Base-by-base conservation (phyloP, 2,113 vertebrate species). In the Misgurnus anguillicaudatus region DNA sequence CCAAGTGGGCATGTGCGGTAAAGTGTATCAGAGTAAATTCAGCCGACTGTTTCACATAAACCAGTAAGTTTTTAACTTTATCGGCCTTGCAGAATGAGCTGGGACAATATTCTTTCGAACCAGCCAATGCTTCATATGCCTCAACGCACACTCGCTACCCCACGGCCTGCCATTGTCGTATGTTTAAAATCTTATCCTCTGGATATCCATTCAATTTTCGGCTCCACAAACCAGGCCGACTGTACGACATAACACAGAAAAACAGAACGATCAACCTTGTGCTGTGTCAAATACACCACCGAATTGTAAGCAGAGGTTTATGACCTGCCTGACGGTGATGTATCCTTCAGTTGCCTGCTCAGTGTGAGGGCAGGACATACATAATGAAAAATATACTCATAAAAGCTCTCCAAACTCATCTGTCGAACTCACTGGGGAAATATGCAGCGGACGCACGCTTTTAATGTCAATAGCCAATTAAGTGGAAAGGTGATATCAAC, bases 401-500 rank as follows among this genome's bases (percentile, higher is more conserved):
- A 8, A 47, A 45, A 47, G 10, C 41, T 14, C 7, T 70, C 58
- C 10, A 74, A 80, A 73, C 36, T 65, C 60, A 62, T 55, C 69
- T 48, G 6, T 14, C 24, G 16, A 53, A 64, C 45, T 58, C 64
- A 41, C 6, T 38, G 42, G 71, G 71, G 77, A 79, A 66, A 63
- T 16, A 16, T 51, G n/a, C n/a, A n/a, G 65, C 47, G 64, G 53
- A 72, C 60, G 16, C 39, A 9, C n/a, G 57, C 39, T 58, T 42
- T 66, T 61, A 61, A 66, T 31, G 73, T 67, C 72, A 68, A 85
- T 77, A 75, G 51, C 9, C 57, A 77, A 71, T 73, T 69, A 78
- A 71, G 7, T 17, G 9, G 60, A 70, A 69, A 70, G 24, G 61
- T 64, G 55, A 62, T 53, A 62, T 13, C 38, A 71, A 24, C 47